Evolutionary conservation across 2,888 invertebrate genomes (phyloP), one percentile per base, ranked within the genome.

Genomic region (Junonia oenone): DNA sequence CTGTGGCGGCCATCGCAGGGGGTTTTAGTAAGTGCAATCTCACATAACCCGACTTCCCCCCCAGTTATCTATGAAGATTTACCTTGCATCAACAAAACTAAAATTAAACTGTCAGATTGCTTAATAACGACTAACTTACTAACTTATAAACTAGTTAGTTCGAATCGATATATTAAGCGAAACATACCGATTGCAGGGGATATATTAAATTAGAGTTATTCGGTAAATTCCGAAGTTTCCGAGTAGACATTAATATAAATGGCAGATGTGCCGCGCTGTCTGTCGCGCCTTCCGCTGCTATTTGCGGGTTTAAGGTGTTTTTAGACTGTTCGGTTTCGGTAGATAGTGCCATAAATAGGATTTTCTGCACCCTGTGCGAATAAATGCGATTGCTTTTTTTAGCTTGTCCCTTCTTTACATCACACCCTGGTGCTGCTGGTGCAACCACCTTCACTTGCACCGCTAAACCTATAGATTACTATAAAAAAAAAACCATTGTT

Each of bases 191-290:
- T 40, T 9, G 5, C 11, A 22, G 22, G 22, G 22, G 2, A n/a
- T 29, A 29, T 29, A 50, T 29, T 29, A 26, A 46, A 31, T 46
- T 45, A 9, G 13, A 13, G 51, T 45, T 48, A 51, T 37, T 43
- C 17, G 26, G 22, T 46, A 51, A 58, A 45, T 55, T 52, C 49
- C 46, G 6, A 40, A 46, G 58, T 56, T 55, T 52, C 55, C 33
- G 47, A 49, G 46, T 56, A 52, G 9, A 43, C 51, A 35, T 33
- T 51, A 48, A 57, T 29, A 54, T 62, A 62, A 51, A 62, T 55
- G 46, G 56, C 70, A 73, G 68, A 76, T 73, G 73, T 71, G 71
- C 75, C 70, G 59, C 58, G 63, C 71, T 65, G 77, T 72, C 76
- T 78, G 68, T 61, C 62, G 51, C 51, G 50, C 55, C 68, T 76